Conservation (phyloP, 2,888 invertebrate species). For the Ceratothoa steindachneri region DNA sequence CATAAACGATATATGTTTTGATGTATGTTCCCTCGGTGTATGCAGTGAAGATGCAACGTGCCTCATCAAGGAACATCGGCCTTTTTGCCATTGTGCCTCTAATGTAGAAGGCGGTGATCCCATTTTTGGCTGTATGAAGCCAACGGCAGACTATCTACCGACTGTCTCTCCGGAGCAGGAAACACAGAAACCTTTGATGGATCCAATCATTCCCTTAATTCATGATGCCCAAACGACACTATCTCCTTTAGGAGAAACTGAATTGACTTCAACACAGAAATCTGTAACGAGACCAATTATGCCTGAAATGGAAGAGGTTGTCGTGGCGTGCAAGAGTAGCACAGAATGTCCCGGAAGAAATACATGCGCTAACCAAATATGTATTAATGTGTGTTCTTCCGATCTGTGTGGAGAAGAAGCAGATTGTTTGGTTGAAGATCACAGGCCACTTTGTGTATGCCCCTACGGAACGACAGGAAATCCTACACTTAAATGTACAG, state of each 20-base stretch:
- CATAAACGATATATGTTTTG: constrained; percentile 31
- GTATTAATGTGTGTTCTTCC: constrained; percentile 31
- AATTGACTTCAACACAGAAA: constrained; percentile 4
- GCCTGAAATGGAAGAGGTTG: constrained; percentile 18
- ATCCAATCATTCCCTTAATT: not conserved
- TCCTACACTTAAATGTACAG: not conserved
- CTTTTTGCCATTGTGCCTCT: constrained; percentile 70
- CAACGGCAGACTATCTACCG: not conserved
- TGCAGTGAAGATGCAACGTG: constrained; percentile 61
- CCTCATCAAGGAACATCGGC: constrained; percentile 72
- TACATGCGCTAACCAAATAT: constrained; percentile 27
- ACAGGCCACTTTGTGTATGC: constrained; percentile 68
- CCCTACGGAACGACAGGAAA: constrained; percentile 53
- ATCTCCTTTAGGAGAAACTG: not conserved
- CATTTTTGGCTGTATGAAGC: constrained; percentile 64
- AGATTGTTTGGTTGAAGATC: constrained; percentile 67
- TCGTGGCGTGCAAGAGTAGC: constrained; percentile 57
- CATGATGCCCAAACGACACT: not conserved
- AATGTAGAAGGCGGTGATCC: constrained; percentile 73
- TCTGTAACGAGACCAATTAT: constrained; percentile 5
- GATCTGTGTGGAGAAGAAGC: constrained; percentile 64
- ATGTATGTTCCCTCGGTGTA: constrained; percentile 57
- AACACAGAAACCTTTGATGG: not conserved
- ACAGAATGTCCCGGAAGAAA: constrained; percentile 62
- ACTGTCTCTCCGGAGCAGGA: not conserved